Evolutionary conservation across 2,888 invertebrate genomes (phyloP).

Genomic region (Drosophila macrospina): DNA sequence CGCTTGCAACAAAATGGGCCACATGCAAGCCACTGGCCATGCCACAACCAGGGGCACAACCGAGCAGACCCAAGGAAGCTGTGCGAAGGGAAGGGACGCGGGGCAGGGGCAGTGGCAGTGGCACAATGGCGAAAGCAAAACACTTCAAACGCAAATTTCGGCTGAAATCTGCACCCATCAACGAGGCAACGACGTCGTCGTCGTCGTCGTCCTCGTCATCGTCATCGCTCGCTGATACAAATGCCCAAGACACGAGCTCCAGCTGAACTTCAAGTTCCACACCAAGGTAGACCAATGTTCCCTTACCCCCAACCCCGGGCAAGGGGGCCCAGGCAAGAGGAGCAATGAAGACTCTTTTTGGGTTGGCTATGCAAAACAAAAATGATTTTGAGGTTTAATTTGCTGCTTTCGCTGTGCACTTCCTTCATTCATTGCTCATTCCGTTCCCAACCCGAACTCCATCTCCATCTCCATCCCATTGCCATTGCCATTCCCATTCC

Average conservation of each 20-base stretch:
- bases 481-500: no score
- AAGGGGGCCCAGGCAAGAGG: neutral
- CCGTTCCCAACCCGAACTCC: neutral
- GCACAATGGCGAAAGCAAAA: slow-evolving; percentile 58
- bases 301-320: neutral
- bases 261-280: slow-evolving; percentile 10
- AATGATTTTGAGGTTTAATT: slow-evolving; percentile 75
- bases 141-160: slow-evolving; percentile 82
- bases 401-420: slow-evolving; percentile 77
- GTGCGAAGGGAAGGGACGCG: neutral
- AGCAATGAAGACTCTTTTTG: slow-evolving; percentile 10
- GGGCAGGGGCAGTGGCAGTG: neutral
- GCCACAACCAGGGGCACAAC: slow-evolving; percentile 18
- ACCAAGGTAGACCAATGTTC: no score
- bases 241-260: slow-evolving; percentile 52
- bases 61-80: neutral
- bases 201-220: slow-evolving; percentile 68
- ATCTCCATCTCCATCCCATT: no score
- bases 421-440: slow-evolving; percentile 66
- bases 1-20: slow-evolving; percentile 54
- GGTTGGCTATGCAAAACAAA: slow-evolving; percentile 77
- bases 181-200: slow-evolving; percentile 62
- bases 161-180: slow-evolving; percentile 82
- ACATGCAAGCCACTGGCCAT: slow-evolving; percentile 39
- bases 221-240: slow-evolving; percentile 55